Percentiles rank a stretch among this genome's conserved stretches.
Evolutionary conservation across 2,113 vertebrate species (phyloP).

Genomic region (Hippopotamus amphibius): DNA sequence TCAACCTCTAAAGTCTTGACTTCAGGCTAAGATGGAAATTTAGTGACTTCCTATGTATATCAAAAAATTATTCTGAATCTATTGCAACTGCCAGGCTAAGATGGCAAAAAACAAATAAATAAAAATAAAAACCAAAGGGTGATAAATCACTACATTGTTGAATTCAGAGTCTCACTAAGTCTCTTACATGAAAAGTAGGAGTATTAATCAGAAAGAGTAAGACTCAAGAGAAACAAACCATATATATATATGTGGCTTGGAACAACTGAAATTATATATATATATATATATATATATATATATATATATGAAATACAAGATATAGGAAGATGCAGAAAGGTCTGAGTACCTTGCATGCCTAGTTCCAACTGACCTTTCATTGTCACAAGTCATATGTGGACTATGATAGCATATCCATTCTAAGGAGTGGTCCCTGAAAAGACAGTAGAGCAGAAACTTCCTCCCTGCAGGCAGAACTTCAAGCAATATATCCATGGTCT

Average conservation of each 20-base stretch:
- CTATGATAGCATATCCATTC: neutral
- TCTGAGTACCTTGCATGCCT: neutral
- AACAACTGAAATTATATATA: no score
- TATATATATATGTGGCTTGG: no score
- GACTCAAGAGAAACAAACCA: neutral
- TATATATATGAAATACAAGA: neutral
- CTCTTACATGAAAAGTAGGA: neutral
- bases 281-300: neutral
- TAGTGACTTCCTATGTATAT: neutral
- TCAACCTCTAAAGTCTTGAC: constrained; percentile 16
- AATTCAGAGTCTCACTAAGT: constrained; percentile 1
- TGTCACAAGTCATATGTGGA: neutral
- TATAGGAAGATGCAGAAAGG: neutral
- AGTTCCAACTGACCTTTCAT: neutral
- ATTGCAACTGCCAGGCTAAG: neutral
- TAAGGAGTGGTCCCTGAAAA: constrained; percentile 49
- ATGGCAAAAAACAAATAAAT: neutral
- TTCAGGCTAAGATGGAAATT: neutral
- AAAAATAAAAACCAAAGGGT: neutral
- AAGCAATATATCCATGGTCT: neutral
- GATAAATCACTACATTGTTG: neutral
- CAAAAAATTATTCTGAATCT: neutral
- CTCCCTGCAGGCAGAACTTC: neutral
- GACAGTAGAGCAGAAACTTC: neutral
- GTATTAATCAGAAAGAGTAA: neutral